A percentile compares a stretch with the other conserved stretches of the same genome.
These are phyloP conservation scores for Blennius ocellaris DNA, from an alignment of 2,113 vertebrate genomes.

Conservation along the genomic window DNA sequence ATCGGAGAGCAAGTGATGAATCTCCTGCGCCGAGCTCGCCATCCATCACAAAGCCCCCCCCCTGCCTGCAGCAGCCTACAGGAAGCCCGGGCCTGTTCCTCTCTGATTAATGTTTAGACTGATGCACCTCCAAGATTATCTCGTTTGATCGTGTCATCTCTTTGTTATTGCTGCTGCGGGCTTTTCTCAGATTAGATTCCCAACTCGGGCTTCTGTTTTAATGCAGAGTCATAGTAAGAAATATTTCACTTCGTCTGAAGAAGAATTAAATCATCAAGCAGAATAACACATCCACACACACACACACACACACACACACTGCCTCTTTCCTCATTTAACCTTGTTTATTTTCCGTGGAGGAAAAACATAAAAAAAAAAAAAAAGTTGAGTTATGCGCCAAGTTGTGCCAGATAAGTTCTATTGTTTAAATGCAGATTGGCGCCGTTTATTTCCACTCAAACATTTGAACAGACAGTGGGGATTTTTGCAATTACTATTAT, in stretches of 20 bases:
- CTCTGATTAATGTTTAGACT: slow-evolving; percentile 70
- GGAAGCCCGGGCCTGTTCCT: slow-evolving; percentile 55
- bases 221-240: slow-evolving; percentile 53
- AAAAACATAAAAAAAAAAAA: background rate
- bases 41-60: slow-evolving; percentile 60
- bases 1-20: slow-evolving; percentile 71
- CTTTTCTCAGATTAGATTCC: slow-evolving; percentile 55
- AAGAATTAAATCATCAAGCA: slow-evolving; percentile 46
- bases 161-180: slow-evolving; percentile 66
- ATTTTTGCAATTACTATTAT: slow-evolving; percentile 79
- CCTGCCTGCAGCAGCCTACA: slow-evolving; percentile 38
- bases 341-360: slow-evolving; percentile 39
- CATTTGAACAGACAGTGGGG: slow-evolving; percentile 61
- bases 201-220: slow-evolving; percentile 39
- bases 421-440: slow-evolving; percentile 74
- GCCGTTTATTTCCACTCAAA: slow-evolving; percentile 58
- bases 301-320: background rate
- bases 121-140: slow-evolving; percentile 71
- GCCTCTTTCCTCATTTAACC: slow-evolving; percentile 26
- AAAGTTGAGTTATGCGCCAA: slow-evolving; percentile 47
- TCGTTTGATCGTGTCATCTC: slow-evolving; percentile 72
- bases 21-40: slow-evolving; percentile 55
- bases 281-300: slow-evolving; percentile 23
- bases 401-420: slow-evolving; percentile 48
- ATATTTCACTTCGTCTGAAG: slow-evolving; percentile 55